Evolutionary conservation across 2,797 vertebrate species (phyloP), one percentile per base, ranked within the genome.

Genomic region (Labroides dimidiatus): DNA sequence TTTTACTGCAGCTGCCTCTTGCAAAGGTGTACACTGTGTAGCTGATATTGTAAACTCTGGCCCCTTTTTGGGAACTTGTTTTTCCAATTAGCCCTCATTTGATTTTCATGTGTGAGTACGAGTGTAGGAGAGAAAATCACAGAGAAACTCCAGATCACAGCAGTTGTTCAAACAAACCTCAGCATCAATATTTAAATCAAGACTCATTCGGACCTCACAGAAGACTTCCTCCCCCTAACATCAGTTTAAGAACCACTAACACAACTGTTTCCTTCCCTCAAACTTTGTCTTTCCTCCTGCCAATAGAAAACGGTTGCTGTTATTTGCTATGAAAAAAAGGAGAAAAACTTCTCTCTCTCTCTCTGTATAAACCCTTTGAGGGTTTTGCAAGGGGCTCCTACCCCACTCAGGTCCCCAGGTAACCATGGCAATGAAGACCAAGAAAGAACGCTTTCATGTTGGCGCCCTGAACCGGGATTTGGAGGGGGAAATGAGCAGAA

Each of bases 361-460:
- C 61, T 77, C 37, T 79, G 66, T 75, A 84, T 85, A 85, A 83
- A 86, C 83, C 77, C 76, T 85, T 84, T 78, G 63, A 86, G 80
- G 78, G 75, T 78, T 91, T 87, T 84, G 83, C 84, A 89, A 83
- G 48, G 89, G 89, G 85, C 80, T 87, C 74, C 76, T 77, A 81
- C 89, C 92, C 91, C 77, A 88, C 92, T 91, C 89, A 86, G 91
- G 89, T 91, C 92, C 92, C 92, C 93, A 89, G 89, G 93, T 93
- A 93, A 92, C 93, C 92, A 93, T 93, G 89, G 88, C 88, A 86
- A 93, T 92, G 92, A 89, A 92, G 89, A 89, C 88, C 92, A 90
- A 91, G 92, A 92, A 93, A 92, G 92, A 94, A 93, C 92, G 91
- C 93, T 93, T 94, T 94, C 90, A 93, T 92, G 93, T 93, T 90